These are phyloP conservation scores for Hippopotamyrus pictus DNA, from an alignment of 2,797 vertebrate species.

Conservation along the genomic window DNA sequence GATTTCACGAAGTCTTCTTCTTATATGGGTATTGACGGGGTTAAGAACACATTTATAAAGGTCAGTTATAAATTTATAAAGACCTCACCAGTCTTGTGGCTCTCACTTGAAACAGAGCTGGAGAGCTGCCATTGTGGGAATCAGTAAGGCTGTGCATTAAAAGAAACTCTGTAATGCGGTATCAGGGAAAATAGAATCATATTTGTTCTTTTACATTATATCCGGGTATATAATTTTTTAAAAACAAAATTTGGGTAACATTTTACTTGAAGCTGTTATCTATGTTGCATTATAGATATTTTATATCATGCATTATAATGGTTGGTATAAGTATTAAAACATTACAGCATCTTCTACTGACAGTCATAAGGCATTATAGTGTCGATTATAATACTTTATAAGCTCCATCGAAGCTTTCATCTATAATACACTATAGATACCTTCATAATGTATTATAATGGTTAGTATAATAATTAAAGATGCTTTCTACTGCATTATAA, in stretches of 20 bases:
- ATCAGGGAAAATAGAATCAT: not conserved
- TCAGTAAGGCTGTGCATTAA: not conserved
- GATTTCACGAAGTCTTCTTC: constrained; percentile 42
- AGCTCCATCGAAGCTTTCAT: not conserved
- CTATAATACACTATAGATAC: not conserved
- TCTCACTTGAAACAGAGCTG: not conserved
- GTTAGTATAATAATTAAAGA: not conserved
- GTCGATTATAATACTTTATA: not conserved
- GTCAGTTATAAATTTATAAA: too few species aligned
- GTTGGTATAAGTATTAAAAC: not conserved
- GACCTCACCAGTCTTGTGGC: not conserved
- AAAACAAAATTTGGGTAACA: not conserved
- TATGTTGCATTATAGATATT: not conserved
- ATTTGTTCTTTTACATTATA: not conserved
- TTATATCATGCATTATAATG: not conserved
- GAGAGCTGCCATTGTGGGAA: not conserved
- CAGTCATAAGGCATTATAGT: not conserved
- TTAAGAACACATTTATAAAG: not conserved
- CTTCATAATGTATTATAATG: not conserved
- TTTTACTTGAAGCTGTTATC: not conserved
- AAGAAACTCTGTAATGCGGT: not conserved
- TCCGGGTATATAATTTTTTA: not conserved
- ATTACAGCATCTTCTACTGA: not conserved
- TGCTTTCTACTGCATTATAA: too few species aligned
- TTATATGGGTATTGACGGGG: constrained; percentile 2